Evolutionary conservation across 2,888 invertebrate species (phyloP).

Genomic region (Serripes groenlandicus): DNA sequence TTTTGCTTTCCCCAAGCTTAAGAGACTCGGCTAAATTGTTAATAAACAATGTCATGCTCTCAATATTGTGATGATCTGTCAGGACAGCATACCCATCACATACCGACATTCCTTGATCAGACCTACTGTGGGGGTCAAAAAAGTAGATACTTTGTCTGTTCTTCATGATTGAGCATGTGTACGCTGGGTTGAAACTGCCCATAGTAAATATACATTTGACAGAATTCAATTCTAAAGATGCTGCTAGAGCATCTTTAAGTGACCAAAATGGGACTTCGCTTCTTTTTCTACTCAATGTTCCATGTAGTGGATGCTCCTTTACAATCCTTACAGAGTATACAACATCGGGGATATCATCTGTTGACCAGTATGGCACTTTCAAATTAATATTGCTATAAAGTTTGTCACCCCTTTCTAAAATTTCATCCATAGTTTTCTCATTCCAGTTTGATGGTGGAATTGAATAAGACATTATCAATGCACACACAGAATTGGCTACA

Average conservation of each 20-base stretch:
- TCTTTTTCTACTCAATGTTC: conserved; percentile 2
- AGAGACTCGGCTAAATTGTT: not conserved
- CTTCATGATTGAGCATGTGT: conserved; percentile 7
- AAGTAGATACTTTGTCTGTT: not conserved
- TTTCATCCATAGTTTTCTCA: conserved; percentile 4
- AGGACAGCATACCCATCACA: conserved; percentile 1
- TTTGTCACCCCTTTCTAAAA: conserved; percentile 11
- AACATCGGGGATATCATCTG: conserved; percentile 13
- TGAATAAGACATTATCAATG: not conserved
- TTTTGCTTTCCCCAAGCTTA: not conserved
- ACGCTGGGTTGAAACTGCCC: not conserved
- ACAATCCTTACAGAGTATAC: not conserved
- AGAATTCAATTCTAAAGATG: not conserved
- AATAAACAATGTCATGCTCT: not conserved
- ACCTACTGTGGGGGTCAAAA: conserved; percentile 23
- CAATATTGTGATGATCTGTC: not conserved
- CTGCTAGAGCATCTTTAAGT: not conserved
- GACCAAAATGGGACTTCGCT: conserved; percentile 1
- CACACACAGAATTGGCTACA: conserved; percentile 23
- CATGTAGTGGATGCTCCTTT: not conserved
- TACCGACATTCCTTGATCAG: not conserved
- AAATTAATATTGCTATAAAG: conserved; percentile 4
- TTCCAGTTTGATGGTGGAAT: conserved; percentile 16
- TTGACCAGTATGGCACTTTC: conserved; percentile 19
- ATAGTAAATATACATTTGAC: conserved; percentile 5